Base-by-base conservation (phyloP, 53 echinoderm and acorn worm species). In the Temnopleurus reevesii region DNA sequence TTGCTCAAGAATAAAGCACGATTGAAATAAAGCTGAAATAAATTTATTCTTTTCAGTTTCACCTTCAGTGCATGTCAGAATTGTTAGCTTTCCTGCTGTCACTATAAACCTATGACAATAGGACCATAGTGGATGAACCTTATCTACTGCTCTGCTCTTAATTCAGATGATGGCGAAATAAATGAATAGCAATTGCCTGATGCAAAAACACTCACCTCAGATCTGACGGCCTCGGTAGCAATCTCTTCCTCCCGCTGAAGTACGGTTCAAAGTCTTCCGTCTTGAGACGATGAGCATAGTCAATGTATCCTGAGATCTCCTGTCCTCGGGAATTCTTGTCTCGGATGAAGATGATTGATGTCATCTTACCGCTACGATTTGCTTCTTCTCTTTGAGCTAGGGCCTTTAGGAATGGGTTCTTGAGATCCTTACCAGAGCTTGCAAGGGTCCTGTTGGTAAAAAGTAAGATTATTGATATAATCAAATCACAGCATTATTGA, bases 201-300 rank as follows among this genome's bases (percentile, higher is more conserved):
- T n/a, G n/a, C n/a, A n/a, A n/a, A n/a, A 4, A 77, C 44, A 45
- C 77, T 45, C 64, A 97, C 98, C 98, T 97, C 12, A 97, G 77
- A 84, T 97, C 98, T 23, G 98, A 97, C 4, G 98, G 98, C 54
- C 98, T 93, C 0, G 98, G 98, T 30, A 97, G 92, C 23, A 97
- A 82, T 53, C 98, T 87, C 93, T 94, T 94, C 56, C 95, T 94
- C 55, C 95, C 98, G 59, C 95, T 90, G 92, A 97, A 97, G 77
- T 97, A 97, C 0, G 95, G 94, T 71, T 97, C 98, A 91, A 97
- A 97, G 71, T 97, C 95, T 49, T 97, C 98, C 13, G 98, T 97
- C 85, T 97, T 97, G 59, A 97, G 90, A 21, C 97, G 82, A 81
- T 97, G 98, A n/a, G 98, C 98, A 80, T 93, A 97, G 91, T 97